A percentile compares a stretch with the other conserved stretches of the same genome.
These are phyloP conservation scores for Ophonus ardosiacus DNA, from an alignment of 2,888 invertebrate species.

Conservation along the genomic window DNA sequence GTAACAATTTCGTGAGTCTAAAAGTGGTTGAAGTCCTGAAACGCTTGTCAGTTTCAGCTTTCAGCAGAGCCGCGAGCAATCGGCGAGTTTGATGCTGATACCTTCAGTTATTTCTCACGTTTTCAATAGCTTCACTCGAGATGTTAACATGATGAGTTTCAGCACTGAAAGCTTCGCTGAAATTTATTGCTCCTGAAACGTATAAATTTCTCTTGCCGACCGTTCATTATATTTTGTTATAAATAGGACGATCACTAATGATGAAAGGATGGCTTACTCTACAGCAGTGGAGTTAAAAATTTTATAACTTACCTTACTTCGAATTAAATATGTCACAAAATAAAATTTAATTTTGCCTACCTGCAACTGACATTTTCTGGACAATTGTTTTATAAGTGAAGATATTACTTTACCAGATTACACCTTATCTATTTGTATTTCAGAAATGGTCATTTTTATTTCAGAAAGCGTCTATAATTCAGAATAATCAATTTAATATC, in stretches of 20 bases:
- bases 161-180: not conserved
- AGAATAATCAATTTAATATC: too few relatives aligned
- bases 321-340: not conserved
- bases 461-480: too few relatives aligned
- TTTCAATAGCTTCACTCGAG: slow-evolving; percentile 13
- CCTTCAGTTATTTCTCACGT: slow-evolving; percentile 33
- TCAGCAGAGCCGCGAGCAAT: not conserved
- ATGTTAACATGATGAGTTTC: slow-evolving; percentile 27
- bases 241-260: not conserved
- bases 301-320: not conserved
- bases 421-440: too few relatives aligned
- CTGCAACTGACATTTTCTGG: too few relatives aligned
- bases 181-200: slow-evolving; percentile 23
- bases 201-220: slow-evolving; percentile 1
- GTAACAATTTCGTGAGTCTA: not conserved
- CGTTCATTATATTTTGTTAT: slow-evolving; percentile 11
- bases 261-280: not conserved
- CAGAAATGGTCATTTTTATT: too few relatives aligned
- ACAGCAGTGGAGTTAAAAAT: not conserved
- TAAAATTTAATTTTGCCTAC: too few relatives aligned
- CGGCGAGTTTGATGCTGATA: slow-evolving; percentile 25
- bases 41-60: slow-evolving; percentile 21
- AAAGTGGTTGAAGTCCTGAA: not conserved
- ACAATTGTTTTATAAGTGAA: too few relatives aligned
- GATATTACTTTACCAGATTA: too few relatives aligned